Evolutionary conservation across 2,888 invertebrate species (phyloP).

Genomic region (Trachelus stipa): DNA sequence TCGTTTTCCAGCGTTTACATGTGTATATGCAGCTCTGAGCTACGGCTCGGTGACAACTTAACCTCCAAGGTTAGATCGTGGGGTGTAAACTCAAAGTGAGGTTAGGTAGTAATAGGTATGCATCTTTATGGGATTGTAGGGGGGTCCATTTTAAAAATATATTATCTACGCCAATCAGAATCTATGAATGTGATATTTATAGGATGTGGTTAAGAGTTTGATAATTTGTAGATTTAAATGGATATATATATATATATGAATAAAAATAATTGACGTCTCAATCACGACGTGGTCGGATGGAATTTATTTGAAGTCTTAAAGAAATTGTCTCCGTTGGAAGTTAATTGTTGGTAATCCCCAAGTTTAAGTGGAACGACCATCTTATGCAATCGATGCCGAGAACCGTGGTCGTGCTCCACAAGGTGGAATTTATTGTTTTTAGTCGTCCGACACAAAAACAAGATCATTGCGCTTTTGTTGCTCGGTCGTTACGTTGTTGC

Average conservation of each 20-base stretch:
- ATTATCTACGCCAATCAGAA: background rate
- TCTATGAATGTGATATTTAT: background rate
- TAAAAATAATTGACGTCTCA: background rate
- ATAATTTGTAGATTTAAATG: background rate
- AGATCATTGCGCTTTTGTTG: background rate
- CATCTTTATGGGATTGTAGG: background rate
- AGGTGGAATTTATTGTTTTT: constrained; percentile 32
- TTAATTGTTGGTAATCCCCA: background rate
- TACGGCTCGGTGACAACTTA: constrained; percentile 54
- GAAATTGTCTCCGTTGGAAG: background rate
- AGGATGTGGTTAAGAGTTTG: background rate
- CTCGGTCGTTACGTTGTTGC: background rate
- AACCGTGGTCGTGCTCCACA: constrained; percentile 18
- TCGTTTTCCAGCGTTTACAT: constrained; percentile 1
- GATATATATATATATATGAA: background rate
- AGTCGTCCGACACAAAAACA: background rate
- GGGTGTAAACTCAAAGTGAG: background rate
- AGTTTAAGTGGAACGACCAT: constrained; percentile 28
- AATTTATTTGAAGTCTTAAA: background rate
- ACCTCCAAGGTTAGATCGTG: constrained; percentile 32
- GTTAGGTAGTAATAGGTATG: background rate
- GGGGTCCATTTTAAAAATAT: background rate
- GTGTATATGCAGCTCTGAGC: background rate
- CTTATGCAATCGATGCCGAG: constrained; percentile 31
- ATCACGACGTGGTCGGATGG: background rate